These are phyloP conservation scores for Solenopsis invicta DNA, from an alignment of 1,140 invertebrate genomes.

Conservation along the genomic window DNA sequence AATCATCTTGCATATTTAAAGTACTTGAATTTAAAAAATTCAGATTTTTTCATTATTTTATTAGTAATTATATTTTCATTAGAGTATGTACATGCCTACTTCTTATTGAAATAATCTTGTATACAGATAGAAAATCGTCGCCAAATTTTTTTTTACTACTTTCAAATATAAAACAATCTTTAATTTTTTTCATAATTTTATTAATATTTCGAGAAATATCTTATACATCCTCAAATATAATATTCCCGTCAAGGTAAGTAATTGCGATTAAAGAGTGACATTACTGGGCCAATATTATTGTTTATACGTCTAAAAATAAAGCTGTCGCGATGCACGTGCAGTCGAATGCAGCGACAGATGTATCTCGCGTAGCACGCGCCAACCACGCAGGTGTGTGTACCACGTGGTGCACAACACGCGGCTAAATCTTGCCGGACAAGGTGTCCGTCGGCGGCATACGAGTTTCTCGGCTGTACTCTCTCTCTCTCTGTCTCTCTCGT, in stretches of 20 bases:
- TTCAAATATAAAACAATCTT: too few species aligned
- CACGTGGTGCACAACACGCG: slow-evolving; percentile 49
- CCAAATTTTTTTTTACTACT: too few species aligned
- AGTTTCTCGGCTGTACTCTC: slow-evolving; percentile 34
- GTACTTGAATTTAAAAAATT: too few species aligned
- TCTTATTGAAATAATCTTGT: too few species aligned
- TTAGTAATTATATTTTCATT: too few species aligned
- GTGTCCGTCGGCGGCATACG: slow-evolving; percentile 54
- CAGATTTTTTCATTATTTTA: too few species aligned
- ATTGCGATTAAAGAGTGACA: background rate
- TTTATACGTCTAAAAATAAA: slow-evolving; percentile 29
- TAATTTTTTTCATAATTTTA: too few species aligned
- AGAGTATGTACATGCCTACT: too few species aligned
- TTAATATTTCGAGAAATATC: too few species aligned
- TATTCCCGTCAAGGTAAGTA: background rate
- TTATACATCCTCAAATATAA: background rate
- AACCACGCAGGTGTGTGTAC: slow-evolving; percentile 74
- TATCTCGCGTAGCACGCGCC: slow-evolving; percentile 76
- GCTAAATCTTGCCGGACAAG: slow-evolving; percentile 76
- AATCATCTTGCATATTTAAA: too few species aligned
- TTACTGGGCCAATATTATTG: background rate
- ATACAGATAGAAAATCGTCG: too few species aligned
- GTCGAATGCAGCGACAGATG: slow-evolving; percentile 70
- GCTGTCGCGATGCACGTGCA: background rate
- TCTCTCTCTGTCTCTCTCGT: background rate